Evolutionary conservation across 2,797 vertebrate genomes (phyloP), one percentile per base, ranked within the genome.

Genomic region (Propithecus perrieri): DNA sequence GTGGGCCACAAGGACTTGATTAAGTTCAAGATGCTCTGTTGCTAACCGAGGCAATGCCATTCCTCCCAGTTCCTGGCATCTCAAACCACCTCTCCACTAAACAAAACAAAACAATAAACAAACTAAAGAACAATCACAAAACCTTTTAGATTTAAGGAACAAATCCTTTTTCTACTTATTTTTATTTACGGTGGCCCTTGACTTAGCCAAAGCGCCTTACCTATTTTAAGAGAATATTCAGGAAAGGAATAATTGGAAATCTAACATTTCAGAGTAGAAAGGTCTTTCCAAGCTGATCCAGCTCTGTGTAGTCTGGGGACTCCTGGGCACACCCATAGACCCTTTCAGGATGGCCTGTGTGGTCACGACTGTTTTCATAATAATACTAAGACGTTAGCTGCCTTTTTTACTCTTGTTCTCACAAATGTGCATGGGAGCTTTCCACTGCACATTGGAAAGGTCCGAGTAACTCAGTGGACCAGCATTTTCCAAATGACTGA

Each of bases 351-450:
- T 28, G 14, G 14, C 48, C 76, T 33, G 26, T 18, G n/a, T 43
- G 43, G 38, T 74, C 38, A 24, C 1, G 1, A 4, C 48, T 71
- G 12, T 61, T 91, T 38, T 78, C 15, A 4, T 0, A 4, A 67
- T 48, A 50, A 30, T 4, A 10, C 22, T 9, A 35, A 72, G 46
- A 48, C 7, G 2, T 4, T 18, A 18, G 38, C 5, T n/a, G 33
- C 10, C 59, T 43, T 85, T 18, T 17, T 46, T 14, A 63, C 0
- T 15, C 2, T 11, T 1, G 0, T 33, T 22, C 33, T 59, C n/a
- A 26, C 0, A 0, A 22, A 4, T 28, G n/a, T 2, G 17, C 2
- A 17, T 24, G n/a, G 59, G 72, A 55, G 24, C 26, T 71, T 53
- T 20, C 30, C 61, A 15, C 8, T 33, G 4, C 4, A 17, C 50